A percentile compares a stretch with the other conserved stretches of the same genome.
These are phyloP conservation scores for Argyrosomus regius DNA, from an alignment of 2,797 vertebrate genomes.

Conservation along the genomic window DNA sequence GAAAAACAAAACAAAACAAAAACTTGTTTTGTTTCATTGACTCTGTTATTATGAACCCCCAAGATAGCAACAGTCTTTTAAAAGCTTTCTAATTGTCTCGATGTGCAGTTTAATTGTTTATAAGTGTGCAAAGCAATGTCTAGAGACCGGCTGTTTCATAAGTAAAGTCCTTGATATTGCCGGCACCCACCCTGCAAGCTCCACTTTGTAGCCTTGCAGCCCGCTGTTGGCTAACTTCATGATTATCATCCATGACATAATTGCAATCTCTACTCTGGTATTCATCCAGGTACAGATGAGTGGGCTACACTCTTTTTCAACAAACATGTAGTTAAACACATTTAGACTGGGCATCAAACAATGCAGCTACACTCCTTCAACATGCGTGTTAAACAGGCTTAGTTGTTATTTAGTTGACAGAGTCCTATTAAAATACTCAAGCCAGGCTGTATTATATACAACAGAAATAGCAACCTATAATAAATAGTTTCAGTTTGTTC, in stretches of 20 bases:
- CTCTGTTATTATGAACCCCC: slow-evolving; percentile 40
- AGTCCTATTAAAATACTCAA: background rate
- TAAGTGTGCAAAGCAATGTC: slow-evolving; percentile 49
- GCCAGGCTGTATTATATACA: background rate
- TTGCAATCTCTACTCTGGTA: slow-evolving; percentile 6
- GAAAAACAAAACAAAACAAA: background rate
- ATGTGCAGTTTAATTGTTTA: slow-evolving; percentile 54
- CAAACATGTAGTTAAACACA: background rate
- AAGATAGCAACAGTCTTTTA: slow-evolving; percentile 41
- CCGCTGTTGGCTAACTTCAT: slow-evolving; percentile 14
- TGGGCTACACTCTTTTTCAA: background rate
- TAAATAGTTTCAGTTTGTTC: no score
- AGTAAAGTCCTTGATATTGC: slow-evolving; percentile 32
- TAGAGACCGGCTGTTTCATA: slow-evolving; percentile 52
- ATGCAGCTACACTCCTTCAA: background rate
- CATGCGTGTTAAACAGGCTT: background rate
- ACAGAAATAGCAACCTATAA: no score
- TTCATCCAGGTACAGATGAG: slow-evolving; percentile 3
- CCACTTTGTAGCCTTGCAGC: background rate
- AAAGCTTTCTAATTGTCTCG: slow-evolving; percentile 50
- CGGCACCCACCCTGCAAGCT: slow-evolving; percentile 12
- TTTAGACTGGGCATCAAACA: background rate
- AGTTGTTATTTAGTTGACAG: background rate
- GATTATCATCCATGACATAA: slow-evolving; percentile 3
- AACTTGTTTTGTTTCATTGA: slow-evolving; percentile 31